Evolutionary conservation across 2,888 invertebrate species (phyloP), one percentile per base, ranked within the genome.

Genomic region (Bhutanitis thaidina): DNA sequence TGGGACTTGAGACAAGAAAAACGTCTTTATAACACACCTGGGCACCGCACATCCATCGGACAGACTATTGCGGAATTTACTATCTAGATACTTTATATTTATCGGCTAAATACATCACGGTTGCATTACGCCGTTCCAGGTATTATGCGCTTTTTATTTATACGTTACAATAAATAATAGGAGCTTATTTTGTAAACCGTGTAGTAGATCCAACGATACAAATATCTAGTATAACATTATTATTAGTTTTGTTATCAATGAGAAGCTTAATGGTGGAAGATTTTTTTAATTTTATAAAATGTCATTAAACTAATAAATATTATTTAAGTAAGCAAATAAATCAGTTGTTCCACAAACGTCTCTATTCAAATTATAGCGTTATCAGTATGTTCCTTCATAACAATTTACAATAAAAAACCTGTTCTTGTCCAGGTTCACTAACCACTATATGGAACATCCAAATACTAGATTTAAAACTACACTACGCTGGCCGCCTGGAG

Each of bases 11-110:
- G 71, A 76, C 76, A 79, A 84, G 86, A 85, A 86, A 86, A 85
- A 85, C 77, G 80, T 83, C 83, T 81, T 78, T 71, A 75, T 72
- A 74, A 75, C 74, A 68, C 86, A 87, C 86, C 86, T 87, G 86
- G 71, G 80, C 67, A 61, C 72, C 55, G 64, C 58, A 56, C 59
- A 53, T 57, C 62, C 59, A 52, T 57, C 60, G 57, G 51, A 29
- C 50, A 61, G 65, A 66, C 67, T 60, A 39, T 67, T 69, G 63
- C 16, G 43, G 64, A 62, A 61, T 60, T 38, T 2, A 49, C 25
- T 12, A 51, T 65, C 64, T 80, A 77, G 82, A 74, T 79, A 74
- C 75, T 83, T 71, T 56, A 29, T 36, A 49, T 45, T 43, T 45
- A 47, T 43, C 10, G 37, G 14, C 8, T 10, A 16, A 32, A 30